These are phyloP conservation scores for Coenonympha glycerion DNA, from an alignment of 2,888 invertebrate genomes.

Conservation along the genomic window DNA sequence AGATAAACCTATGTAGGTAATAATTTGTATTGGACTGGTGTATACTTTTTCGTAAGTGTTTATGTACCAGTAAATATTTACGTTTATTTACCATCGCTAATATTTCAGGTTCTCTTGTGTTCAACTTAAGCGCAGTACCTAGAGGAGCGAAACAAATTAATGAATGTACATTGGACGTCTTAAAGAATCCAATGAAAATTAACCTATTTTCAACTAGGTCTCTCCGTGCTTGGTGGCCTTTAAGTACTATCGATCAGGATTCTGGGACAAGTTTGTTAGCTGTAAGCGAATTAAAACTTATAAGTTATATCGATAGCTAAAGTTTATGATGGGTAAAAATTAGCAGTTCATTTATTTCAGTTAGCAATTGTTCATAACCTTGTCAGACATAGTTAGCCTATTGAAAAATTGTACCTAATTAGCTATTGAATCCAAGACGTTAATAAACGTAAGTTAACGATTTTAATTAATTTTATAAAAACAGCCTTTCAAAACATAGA, in stretches of 20 bases:
- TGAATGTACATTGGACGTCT: conserved; percentile 59
- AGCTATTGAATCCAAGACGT: neutral
- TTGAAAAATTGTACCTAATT: no score
- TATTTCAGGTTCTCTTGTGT: conserved; percentile 70
- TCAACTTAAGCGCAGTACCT: conserved; percentile 78
- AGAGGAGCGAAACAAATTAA: conserved; percentile 68
- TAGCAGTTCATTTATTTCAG: neutral
- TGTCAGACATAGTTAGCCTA: no score
- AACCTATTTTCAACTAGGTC: conserved; percentile 79
- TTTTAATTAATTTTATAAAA: no score
- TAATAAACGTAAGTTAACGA: no score
- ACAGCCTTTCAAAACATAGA: no score
- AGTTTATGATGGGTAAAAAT: conserved; percentile 1
- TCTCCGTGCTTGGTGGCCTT: conserved; percentile 83
- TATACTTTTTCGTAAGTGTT: no score
- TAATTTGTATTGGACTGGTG: no score
- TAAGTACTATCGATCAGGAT: conserved; percentile 43
- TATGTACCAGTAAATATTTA: no score
- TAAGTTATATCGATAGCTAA: conserved; percentile 6
- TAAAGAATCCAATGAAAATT: conserved; percentile 64
- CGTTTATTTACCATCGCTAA: neutral
- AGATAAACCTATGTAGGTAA: no score
- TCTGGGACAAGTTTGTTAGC: conserved; percentile 32
- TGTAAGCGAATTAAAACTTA: conserved; percentile 32
- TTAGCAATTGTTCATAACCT: neutral